Evolutionary conservation across 2,797 vertebrate genomes (phyloP), one percentile per base, ranked within the genome.

Genomic region (Graptemys geographica): DNA sequence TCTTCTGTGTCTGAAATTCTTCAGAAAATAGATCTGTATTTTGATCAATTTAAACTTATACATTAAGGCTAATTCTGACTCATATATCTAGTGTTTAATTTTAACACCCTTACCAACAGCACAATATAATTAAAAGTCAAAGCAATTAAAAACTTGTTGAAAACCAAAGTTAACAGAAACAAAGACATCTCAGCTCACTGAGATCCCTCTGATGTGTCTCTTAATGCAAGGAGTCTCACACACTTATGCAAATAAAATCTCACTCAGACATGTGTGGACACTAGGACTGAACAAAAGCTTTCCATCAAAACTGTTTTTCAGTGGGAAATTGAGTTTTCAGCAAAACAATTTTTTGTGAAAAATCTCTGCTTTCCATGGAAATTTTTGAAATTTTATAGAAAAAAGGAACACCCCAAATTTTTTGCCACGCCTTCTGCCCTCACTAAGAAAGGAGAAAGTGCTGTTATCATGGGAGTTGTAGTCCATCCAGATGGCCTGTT

Each of bases 311-410:
- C 1, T 25, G 1, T 84, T 92, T 59, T 88, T 52, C 69, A 84
- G 21, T 8, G 83, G 82, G 84, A 90, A 90, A 90, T 79, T 4
- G 5, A 55, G 16, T 57, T 2, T 1, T 59, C 85, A 93, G 31
- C 15, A 52, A 74, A 41, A 91, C 89, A 94, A 79, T 11, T 41
- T 28, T 80, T 69, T 72, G 82, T 80, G 89, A 92, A 65, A 84
- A 91, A 16, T 74, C 5, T 21, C 74, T 74, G 57, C 52, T 90
- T 89, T 74, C 92, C 28, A 84, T 59, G 37, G 57, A 16, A 13
- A 95, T 85, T 88, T 88, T 65, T 65, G 62, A n/a, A n/a, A n/a
- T 65, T 65, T 65, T n/a, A 16, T n/a, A 19, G 62, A 37, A 9
- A 69, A 69, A 69, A 33, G 33, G 18, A 19, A 69, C 33, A 69